Conservation (phyloP, 1,140 invertebrate genomes). For the Subanguina moxae region DNA sequence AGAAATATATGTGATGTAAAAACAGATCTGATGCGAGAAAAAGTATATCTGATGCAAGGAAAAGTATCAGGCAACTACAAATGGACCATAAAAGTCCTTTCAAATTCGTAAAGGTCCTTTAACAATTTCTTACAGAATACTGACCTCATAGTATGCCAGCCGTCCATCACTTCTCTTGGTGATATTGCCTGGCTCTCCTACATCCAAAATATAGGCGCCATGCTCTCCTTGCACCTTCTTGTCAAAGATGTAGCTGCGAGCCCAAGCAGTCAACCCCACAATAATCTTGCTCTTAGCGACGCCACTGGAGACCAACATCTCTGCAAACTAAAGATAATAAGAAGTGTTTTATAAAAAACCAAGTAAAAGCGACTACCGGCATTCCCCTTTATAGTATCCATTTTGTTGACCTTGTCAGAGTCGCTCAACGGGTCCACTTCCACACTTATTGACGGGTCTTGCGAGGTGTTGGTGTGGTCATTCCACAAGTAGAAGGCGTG, state of each 20-base stretch:
- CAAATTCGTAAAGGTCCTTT: background rate
- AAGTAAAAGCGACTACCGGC: conserved; percentile 1
- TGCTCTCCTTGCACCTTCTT: background rate
- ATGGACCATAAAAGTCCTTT: background rate
- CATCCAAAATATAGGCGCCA: background rate
- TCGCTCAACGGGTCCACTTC: conserved; percentile 5
- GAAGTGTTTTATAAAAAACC: conserved; percentile 1
- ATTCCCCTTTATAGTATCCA: background rate
- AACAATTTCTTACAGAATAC: background rate
- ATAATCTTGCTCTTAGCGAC: background rate
- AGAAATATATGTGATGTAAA: no score
- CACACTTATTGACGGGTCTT: background rate
- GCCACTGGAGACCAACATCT: background rate
- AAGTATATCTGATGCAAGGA: no score
- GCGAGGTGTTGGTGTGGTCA: conserved; percentile 11
- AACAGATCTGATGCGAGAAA: no score
- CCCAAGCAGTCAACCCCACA: background rate
- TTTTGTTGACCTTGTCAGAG: background rate
- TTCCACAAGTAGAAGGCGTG: conserved; percentile 20
- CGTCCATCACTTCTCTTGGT: conserved; percentile 13
- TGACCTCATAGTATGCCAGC: conserved; percentile 23
- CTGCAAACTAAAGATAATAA: background rate
- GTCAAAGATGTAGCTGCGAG: conserved; percentile 1
- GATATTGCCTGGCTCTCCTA: conserved; percentile 1
- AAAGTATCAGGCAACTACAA: background rate